Evolutionary conservation across 2,888 invertebrate species (phyloP).

Genomic region (Lycia hirtaria): DNA sequence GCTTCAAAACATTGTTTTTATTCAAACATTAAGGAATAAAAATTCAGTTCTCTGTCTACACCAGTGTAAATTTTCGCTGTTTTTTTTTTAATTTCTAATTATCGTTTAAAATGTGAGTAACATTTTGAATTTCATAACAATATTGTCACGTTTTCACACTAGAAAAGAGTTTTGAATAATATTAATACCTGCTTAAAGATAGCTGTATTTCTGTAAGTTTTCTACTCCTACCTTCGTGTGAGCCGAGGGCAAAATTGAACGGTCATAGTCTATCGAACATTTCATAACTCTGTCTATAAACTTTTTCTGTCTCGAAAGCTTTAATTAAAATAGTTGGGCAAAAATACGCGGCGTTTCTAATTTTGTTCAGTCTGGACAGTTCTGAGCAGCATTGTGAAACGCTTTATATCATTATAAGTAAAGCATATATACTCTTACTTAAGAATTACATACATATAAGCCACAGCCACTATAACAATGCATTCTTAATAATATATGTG

Average conservation of each 20-base stretch:
- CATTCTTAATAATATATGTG: too few species aligned
- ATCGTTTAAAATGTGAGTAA: too few species aligned
- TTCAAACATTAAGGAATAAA: too few species aligned
- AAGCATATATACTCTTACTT: too few species aligned
- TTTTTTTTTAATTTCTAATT: too few species aligned
- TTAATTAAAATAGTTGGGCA: constrained; percentile 81
- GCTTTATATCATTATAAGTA: background rate
- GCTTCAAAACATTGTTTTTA: too few species aligned
- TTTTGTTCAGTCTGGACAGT: background rate
- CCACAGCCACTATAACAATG: too few species aligned
- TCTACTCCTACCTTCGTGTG: background rate
- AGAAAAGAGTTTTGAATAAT: too few species aligned
- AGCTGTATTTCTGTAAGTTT: background rate
- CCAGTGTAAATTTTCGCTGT: too few species aligned
- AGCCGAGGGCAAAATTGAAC: constrained; percentile 68
- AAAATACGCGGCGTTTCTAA: constrained; percentile 53
- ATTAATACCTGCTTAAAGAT: background rate
- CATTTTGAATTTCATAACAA: too few species aligned
- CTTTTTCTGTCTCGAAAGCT: constrained; percentile 70
- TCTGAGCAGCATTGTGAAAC: background rate
- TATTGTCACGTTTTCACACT: background rate
- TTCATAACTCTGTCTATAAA: constrained; percentile 75
- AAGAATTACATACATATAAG: too few species aligned
- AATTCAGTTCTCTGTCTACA: too few species aligned
- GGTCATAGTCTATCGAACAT: constrained; percentile 72